Evolutionary conservation across 2,797 vertebrate species (phyloP).

Genomic region (Scleropages formosus): DNA sequence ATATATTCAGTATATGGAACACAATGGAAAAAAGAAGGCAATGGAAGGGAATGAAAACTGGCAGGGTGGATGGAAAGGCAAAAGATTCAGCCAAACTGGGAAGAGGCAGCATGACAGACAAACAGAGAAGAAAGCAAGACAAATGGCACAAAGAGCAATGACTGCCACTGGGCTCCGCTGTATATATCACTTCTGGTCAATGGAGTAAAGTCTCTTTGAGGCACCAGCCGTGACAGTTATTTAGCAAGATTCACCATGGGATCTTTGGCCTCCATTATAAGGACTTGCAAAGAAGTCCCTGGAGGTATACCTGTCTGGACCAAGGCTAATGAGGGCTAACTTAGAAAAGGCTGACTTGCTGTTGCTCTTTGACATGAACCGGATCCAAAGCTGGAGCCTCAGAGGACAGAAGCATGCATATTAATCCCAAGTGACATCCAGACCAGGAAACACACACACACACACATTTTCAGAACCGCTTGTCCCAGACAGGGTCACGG

Average conservation of each 20-base stretch:
- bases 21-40: constrained; percentile 8
- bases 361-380: constrained; percentile 36
- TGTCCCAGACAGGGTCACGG: no score
- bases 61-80: constrained; percentile 15
- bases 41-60: background rate
- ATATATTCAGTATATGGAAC: background rate
- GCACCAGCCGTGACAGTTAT: constrained; percentile 36
- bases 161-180: constrained; percentile 29
- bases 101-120: background rate
- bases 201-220: constrained; percentile 39
- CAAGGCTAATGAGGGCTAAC: constrained; percentile 44
- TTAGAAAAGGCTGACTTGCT: constrained; percentile 40
- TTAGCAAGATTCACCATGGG: constrained; percentile 45
- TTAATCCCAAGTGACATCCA: constrained; percentile 39
- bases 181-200: constrained; percentile 40
- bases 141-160: constrained; percentile 36
- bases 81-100: background rate
- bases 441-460: constrained; percentile 28
- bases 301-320: constrained; percentile 33
- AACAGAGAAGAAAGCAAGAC: no score
- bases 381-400: constrained; percentile 36
- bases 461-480: no score
- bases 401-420: constrained; percentile 23
- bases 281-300: constrained; percentile 39
- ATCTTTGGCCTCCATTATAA: constrained; percentile 54